These are phyloP conservation scores for Julus scanicus DNA, from an alignment of 2,888 invertebrate genomes.

Conservation along the genomic window DNA sequence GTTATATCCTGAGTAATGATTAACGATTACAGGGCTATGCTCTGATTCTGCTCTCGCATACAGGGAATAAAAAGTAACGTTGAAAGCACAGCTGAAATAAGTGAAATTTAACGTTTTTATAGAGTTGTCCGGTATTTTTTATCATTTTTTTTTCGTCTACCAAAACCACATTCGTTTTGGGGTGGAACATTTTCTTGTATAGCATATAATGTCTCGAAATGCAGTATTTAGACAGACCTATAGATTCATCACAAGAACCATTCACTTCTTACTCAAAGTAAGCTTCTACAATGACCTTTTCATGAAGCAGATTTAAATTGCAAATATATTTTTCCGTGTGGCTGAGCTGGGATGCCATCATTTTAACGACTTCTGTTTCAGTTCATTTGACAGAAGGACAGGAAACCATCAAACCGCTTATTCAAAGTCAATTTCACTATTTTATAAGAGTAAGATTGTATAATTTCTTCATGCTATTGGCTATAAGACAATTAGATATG, in stretches of 20 bases:
- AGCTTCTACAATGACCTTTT: neutral
- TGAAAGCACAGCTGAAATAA: neutral
- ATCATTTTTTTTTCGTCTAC: neutral
- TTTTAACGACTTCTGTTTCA: neutral
- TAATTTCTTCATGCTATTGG: too few species aligned
- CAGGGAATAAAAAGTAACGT: neutral
- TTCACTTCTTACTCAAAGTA: neutral
- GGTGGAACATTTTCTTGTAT: neutral
- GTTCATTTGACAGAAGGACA: neutral
- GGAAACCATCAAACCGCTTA: neutral
- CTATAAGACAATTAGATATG: too few species aligned
- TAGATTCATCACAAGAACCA: neutral
- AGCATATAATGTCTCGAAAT: neutral
- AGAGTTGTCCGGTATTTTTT: neutral
- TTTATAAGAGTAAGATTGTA: too few species aligned
- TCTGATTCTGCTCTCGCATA: constrained; percentile 40
- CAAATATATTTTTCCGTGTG: neutral
- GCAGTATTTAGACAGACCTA: neutral
- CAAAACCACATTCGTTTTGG: neutral
- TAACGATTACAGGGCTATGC: constrained; percentile 32
- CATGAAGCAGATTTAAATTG: neutral
- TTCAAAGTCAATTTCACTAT: neutral
- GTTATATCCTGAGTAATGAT: neutral
- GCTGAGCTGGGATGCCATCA: neutral
- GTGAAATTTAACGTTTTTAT: neutral